These are phyloP conservation scores for Xiphorhynchus elegans DNA, from an alignment of 2,113 vertebrate genomes.

Conservation along the genomic window DNA sequence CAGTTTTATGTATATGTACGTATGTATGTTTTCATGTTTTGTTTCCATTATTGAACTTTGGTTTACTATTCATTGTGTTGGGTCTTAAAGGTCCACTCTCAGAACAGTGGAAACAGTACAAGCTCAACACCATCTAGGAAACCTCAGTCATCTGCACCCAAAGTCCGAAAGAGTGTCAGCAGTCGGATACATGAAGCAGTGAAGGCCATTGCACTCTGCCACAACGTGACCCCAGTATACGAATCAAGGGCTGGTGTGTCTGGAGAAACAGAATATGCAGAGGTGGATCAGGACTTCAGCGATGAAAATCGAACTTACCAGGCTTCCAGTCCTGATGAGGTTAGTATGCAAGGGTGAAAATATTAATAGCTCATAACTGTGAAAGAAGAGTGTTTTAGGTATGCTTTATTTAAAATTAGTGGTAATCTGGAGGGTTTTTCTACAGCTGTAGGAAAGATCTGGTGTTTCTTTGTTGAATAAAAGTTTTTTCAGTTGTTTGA, in stretches of 20 bases:
- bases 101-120: slow-evolving; percentile 60
- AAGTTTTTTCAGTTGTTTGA: neutral
- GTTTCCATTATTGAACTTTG: neutral
- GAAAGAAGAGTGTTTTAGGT: neutral
- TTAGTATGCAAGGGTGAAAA: slow-evolving; percentile 48
- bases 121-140: slow-evolving; percentile 79
- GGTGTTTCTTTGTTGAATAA: neutral
- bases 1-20: neutral
- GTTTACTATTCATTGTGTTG: neutral
- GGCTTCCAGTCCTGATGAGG: slow-evolving; percentile 97
- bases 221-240: slow-evolving; percentile 96
- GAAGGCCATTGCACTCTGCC: slow-evolving; percentile 94
- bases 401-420: neutral
- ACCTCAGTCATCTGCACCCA: slow-evolving; percentile 79
- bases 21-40: neutral
- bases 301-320: slow-evolving; percentile 95
- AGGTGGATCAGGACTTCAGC: slow-evolving; percentile 94
- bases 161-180: slow-evolving; percentile 91
- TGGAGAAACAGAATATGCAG: slow-evolving; percentile 85
- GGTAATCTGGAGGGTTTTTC: neutral
- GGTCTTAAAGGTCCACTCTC: slow-evolving; percentile 66
- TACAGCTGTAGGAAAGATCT: neutral
- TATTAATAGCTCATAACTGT: rapidly evolving
- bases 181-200: slow-evolving; percentile 93
- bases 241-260: slow-evolving; percentile 75